Base-by-base conservation (phyloP, 2,797 vertebrate genomes). In the Crenichthys baileyi region DNA sequence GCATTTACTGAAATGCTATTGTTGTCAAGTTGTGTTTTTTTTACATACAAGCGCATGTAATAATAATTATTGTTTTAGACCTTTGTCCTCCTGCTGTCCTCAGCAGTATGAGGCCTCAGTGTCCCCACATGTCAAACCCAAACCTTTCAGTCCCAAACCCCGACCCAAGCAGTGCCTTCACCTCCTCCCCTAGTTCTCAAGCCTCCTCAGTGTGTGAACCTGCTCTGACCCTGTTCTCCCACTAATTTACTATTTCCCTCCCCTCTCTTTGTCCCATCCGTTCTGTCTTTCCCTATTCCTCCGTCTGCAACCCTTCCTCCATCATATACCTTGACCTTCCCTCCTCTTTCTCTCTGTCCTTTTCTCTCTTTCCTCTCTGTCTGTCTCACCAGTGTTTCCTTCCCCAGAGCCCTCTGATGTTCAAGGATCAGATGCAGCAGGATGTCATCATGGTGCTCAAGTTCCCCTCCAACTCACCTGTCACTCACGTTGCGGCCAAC, bases 391-490 rank as follows among this genome's bases (percentile, higher is more conserved):
- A 99, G 98, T 99, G 98, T 98, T 99, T 99, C 97, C 98, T 99
- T 96, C 98, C 98, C 90, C 98, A 99, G 98, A 99, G 98, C 88
- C 97, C 98, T 5, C 97, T 99, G 96, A 99, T 99, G 98, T 99
- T 99, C 96, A 99, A 99, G 96, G 98, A 99, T 95, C 98, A 99
- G 96, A 99, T 99, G 98, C 98, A 99, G 94, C 98, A 99, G 95
- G 98, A 99, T 77, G 98, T 99, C 90, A 99, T 99, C 93, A 99
- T 99, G 98, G 98, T 99, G 95, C 96, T 99, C 82, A 99, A 99
- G 96, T 99, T 99, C 86, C 98, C 98, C 11, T 99, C 98, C 73
- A 99, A 99, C 90, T 99, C 98, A 20, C 98, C 98, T 0, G 98
- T 99, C 88, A 99, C 98, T 2, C 98, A 99, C 0, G 98, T 99